Evolutionary conservation across 2,797 vertebrate species (phyloP), one percentile per base, ranked within the genome.

Genomic region (Manis javanica): DNA sequence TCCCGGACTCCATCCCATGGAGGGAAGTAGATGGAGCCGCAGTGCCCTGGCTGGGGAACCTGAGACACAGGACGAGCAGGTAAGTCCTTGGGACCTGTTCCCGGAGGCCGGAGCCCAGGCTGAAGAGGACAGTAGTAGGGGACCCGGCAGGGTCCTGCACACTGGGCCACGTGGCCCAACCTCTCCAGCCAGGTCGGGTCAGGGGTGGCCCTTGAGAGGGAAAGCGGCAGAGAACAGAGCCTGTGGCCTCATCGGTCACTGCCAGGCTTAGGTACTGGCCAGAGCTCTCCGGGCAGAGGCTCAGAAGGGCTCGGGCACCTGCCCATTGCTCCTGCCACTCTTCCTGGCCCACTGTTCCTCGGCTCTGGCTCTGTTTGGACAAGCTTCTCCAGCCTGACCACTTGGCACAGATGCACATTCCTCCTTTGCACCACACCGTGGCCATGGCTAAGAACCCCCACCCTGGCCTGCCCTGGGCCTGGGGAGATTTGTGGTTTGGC

Each of bases 251-350:
- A 2, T 18, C 1, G 21, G 34, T 51, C 4, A 7, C 26, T 8
- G 23, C 29, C 1, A 4, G 71, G 51, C 51, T 59, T 7, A 15
- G 46, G 46, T 11, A 46, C 46, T 11, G 0, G 11, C 46, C 46
- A 12, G 46, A 46, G 46, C 46, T 46, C 46, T 46, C 42, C 10
- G 46, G 46, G 46, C 9, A 11, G 12, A 46, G 2, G 46, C 31
- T 49, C 37, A 26, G 37, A 31, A 72, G 2, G 24, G 39, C 31
- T 21, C 16, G 1, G 1, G 1, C 42, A 11, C 9, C 14, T 21
- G 7, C 4, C 63, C 0, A 2, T 63, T 5, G 4, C 1, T 29
- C 11, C 46, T 0, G 37, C 87, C 49, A n/a, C 37, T 15, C 19
- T 5, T 15, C 0, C 34, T 2, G 9, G 59, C 16, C 16, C 49